A percentile compares a stretch with the other conserved stretches of the same genome.
phyloP scores from a whole-genome alignment of 2,888 invertebrate species.

The Xanthorhoe spadicearia region DNA sequence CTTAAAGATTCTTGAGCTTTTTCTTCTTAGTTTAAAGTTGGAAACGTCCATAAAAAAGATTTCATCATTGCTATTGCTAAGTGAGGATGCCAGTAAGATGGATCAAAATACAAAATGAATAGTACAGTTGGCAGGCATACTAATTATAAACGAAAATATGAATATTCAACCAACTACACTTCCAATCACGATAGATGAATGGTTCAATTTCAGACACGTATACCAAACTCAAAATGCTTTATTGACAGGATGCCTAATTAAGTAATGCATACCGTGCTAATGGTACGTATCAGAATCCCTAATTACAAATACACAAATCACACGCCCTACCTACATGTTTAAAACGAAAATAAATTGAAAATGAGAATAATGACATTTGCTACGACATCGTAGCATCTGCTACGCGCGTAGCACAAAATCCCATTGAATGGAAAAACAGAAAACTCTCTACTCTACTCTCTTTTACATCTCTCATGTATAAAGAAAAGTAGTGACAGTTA shows the following conservation, averaged over 20 bases:
- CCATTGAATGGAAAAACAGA: no score
- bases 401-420: constrained; percentile 9
- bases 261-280: not conserved
- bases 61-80: no score
- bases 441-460: no score
- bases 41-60: no score
- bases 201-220: not conserved
- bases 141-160: not conserved
- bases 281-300: constrained; percentile 8
- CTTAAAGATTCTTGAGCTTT: no score
- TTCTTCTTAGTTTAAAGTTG: no score
- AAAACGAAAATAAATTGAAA: not conserved
- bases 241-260: not conserved
- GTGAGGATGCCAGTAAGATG: no score
- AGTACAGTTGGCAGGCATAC: not conserved
- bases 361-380: not conserved
- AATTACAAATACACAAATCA: not conserved
- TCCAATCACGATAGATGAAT: not conserved
- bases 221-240: constrained; percentile 1
- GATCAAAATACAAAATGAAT: no score
- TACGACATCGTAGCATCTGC: constrained; percentile 14
- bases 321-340: not conserved
- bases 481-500: no score
- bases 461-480: no score
- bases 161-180: not conserved